Base-by-base conservation (phyloP, 2,113 vertebrate species). In the Archocentrus centrarchus region DNA sequence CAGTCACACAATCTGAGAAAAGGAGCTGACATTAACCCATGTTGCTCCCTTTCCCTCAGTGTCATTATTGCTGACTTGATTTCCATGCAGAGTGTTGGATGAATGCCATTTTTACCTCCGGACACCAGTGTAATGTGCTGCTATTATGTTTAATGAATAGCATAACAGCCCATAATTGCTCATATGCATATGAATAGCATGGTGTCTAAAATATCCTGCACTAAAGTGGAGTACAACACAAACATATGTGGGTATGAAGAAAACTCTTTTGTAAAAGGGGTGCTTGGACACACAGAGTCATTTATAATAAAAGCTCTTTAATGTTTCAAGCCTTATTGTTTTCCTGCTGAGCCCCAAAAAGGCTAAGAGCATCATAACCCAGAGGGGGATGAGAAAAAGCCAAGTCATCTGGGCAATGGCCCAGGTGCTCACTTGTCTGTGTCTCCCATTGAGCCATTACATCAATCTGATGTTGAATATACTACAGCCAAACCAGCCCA, bases 61-160 rank as follows among this genome's bases (percentile, higher is more conserved):
- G 64, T 88, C 83, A 86, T 89, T 80, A 78, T n/a, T 73, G 80
- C 7, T 39, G 87, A 84, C 83, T 87, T 90, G 91, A 89, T 77
- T 89, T 84, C 75, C 90, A 62, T 58, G 5, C 32, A 5, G 79
- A 22, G 63, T 37, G 47, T 88, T 88, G 89, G 86, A 87, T 88
- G 86, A 91, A 86, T 85, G 88, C 86, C 88, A 86, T 82, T 92
- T 89, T 88, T 88, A 79, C 86, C 82, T 86, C 88, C 81, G 57
- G 92, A 90, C 75, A 85, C 80, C 70, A 83, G 85, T 83, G 77
- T 92, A 93, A 94, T 94, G 85, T 80, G 68, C 88, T 62, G 91
- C 92, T 89, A 94, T 95, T 93, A 94, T 93, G 89, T 87, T 30
- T 88, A 91, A 94, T 94, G 92, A 92, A 89, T 87, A 87, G 91